phyloP scores from a whole-genome alignment of 2,797 vertebrate genomes.

The Gallinago stenura region DNA sequence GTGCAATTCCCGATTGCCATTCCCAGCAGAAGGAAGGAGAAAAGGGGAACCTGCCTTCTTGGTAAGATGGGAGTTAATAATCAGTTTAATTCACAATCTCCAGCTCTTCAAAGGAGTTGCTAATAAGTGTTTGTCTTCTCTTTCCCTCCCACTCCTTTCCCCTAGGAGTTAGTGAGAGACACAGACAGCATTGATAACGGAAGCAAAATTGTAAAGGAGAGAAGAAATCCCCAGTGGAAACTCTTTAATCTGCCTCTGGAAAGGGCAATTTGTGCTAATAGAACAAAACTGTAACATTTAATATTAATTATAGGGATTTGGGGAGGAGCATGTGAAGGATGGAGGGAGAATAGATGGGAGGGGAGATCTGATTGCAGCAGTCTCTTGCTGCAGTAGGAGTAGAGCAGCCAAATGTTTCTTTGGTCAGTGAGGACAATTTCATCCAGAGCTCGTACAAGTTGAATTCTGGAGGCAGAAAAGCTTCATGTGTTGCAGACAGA shows the following conservation, averaged over 20 bases:
- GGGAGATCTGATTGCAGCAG: background rate
- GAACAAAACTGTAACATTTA: conserved; percentile 66
- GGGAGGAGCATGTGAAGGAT: conserved; percentile 14
- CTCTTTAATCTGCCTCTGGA: conserved; percentile 69
- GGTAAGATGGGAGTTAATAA: conserved; percentile 46
- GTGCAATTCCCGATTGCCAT: background rate
- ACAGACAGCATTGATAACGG: conserved; percentile 62
- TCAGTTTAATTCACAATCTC: conserved; percentile 52
- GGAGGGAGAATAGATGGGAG: background rate
- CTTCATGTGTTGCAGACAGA: background rate
- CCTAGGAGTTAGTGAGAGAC: conserved; percentile 47
- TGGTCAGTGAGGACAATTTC: background rate
- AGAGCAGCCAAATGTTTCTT: background rate
- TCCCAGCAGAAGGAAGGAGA: background rate
- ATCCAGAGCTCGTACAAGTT: background rate
- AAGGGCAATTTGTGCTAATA: conserved; percentile 72
- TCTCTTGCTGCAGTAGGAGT: background rate
- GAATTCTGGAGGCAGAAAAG: background rate
- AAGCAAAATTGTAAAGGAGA: conserved; percentile 57
- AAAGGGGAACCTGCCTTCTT: background rate
- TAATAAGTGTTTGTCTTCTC: conserved; percentile 69
- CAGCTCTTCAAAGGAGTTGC: conserved; percentile 62
- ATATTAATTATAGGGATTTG: conserved; percentile 63
- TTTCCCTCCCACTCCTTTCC: conserved; percentile 59
- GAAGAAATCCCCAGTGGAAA: conserved; percentile 54